These are phyloP conservation scores for Melipona quadrifasciata DNA, from an alignment of 1,140 invertebrate genomes.

Conservation along the genomic window DNA sequence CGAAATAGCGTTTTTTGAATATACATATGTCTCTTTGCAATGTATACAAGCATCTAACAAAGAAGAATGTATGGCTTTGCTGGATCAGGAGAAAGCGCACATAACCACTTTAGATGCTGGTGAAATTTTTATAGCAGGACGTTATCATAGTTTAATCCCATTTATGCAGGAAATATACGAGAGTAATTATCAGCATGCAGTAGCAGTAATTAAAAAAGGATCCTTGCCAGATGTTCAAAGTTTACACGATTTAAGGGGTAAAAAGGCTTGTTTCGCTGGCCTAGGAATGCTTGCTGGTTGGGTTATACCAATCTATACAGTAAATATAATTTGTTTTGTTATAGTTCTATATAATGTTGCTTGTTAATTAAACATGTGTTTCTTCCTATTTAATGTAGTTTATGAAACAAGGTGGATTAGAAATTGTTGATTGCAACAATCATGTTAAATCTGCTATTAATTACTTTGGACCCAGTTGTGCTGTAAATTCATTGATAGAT, in stretches of 20 bases:
- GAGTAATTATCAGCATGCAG: constrained; percentile 88
- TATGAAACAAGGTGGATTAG: constrained; percentile 90
- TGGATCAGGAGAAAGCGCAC: constrained; percentile 91
- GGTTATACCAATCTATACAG: constrained; percentile 93
- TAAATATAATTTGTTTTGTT: constrained; percentile 76
- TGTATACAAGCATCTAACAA: constrained; percentile 88
- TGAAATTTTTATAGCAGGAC: constrained; percentile 94
- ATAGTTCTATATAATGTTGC: background rate
- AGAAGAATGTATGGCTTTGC: constrained; percentile 90
- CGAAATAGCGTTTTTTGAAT: constrained; percentile 85
- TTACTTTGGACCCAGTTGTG: constrained; percentile 95
- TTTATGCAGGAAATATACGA: constrained; percentile 90
- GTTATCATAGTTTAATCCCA: constrained; percentile 96
- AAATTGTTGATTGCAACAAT: constrained; percentile 96
- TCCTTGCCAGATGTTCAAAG: constrained; percentile 84
- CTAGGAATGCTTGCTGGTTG: constrained; percentile 96
- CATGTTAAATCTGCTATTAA: constrained; percentile 95
- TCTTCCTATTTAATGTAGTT: constrained; percentile 82
- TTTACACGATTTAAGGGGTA: constrained; percentile 87
- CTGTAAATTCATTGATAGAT: constrained; percentile 94
- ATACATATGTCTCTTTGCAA: constrained; percentile 84
- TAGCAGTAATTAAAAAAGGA: constrained; percentile 91
- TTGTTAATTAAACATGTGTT: constrained; percentile 26
- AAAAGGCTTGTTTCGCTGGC: constrained; percentile 93
- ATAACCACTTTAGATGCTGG: constrained; percentile 95